Evolutionary conservation across 1,140 invertebrate genomes (phyloP), one percentile per base, ranked within the genome.

Genomic region (Phthorimaea operculella): DNA sequence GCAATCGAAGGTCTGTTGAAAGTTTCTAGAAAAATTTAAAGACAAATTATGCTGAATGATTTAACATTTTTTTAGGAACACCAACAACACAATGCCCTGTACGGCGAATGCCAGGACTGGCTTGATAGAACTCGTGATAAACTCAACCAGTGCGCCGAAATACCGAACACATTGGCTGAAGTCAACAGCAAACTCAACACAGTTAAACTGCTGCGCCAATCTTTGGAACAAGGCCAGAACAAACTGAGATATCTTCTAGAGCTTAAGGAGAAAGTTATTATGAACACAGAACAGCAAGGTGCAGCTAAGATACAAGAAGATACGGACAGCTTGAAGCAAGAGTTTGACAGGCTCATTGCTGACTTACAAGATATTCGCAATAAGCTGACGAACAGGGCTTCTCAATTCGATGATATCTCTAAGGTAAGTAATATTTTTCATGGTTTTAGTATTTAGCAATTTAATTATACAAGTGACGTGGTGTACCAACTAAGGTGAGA

Each of bases 21-120:
- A 6, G 2, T 6, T 4, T 28, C 21, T 6, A 28, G 6, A 6
- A 28, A 28, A 28, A n/a, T n/a, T n/a, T n/a, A 28, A 28, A 28
- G 21, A 28, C 2, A 28, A 39, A 34, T 34, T 6, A 7, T 34
- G 6, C 33, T 34, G 11, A 7, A 34, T 34, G 6, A 7, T 6
- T 34, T 7, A 34, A 7, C n/a, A 39, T 39, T 39, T 39, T n/a
- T 39, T 39, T 50, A 91, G 88, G 94, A 96, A 86, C 94, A 96
- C 71, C 94, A 95, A 80, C 94, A 95, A 80, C 93, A 95, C 64
- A 94, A 94, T 72, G 91, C 94, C 5, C 82, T 97, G 0, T 95
- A 94, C 63, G 93, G 95, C 78, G 96, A 97, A 82, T 96, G 94
- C 65, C 92, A 95, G 74, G 94, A 96, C 67, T 96, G 95, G 93